These are phyloP conservation scores for Pachyramphus minor DNA, from an alignment of 2,113 vertebrate species.

Conservation along the genomic window DNA sequence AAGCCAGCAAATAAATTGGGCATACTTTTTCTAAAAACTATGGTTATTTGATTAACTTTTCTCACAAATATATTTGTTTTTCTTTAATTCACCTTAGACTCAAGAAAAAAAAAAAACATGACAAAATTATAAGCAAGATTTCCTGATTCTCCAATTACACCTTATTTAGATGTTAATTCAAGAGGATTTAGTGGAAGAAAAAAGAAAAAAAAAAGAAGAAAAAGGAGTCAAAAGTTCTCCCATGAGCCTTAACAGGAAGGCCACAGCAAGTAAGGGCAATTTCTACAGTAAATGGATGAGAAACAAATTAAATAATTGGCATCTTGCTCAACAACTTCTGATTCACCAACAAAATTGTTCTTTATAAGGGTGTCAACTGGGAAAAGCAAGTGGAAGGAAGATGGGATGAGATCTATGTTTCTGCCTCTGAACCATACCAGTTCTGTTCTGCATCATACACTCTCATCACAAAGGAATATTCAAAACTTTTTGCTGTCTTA, in stretches of 20 bases:
- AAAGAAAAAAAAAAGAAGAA: background rate
- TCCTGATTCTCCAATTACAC: background rate
- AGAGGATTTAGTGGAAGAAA: background rate
- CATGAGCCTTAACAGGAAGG: background rate
- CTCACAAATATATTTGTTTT: background rate
- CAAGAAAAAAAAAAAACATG: background rate
- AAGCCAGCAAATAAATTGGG: conserved; percentile 50
- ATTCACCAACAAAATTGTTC: background rate
- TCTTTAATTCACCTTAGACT: conserved; percentile 4
- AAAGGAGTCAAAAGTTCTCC: background rate
- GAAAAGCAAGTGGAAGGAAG: background rate
- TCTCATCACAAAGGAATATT: background rate
- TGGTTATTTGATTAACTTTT: conserved; percentile 1
- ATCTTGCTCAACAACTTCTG: background rate
- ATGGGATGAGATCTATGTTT: background rate
- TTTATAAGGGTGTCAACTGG: background rate
- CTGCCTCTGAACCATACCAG: background rate
- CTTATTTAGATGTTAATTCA: conserved; percentile 6
- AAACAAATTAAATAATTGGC: background rate
- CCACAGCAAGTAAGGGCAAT: background rate
- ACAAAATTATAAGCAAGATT: background rate
- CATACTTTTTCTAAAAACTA: conserved; percentile 18
- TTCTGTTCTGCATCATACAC: background rate
- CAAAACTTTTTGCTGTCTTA: background rate
- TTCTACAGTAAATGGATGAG: background rate